A percentile compares a stretch with the other conserved stretches of the same genome.
These are phyloP conservation scores for Tribolium freemani DNA, from an alignment of 2,888 invertebrate genomes.

Conservation along the genomic window DNA sequence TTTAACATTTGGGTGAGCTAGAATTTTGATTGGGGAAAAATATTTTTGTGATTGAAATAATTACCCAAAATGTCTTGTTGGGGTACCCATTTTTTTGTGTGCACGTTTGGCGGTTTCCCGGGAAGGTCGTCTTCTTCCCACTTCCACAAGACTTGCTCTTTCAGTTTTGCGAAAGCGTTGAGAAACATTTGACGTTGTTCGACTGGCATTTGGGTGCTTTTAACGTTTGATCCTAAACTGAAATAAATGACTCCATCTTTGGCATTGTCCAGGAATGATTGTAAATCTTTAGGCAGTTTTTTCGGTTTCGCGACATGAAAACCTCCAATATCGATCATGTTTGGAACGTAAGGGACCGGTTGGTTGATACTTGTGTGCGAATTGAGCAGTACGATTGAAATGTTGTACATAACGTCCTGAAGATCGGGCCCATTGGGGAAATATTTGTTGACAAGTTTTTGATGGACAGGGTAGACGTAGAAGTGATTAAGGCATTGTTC, in stretches of 20 bases:
- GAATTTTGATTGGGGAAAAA: background rate
- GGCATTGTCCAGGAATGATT: constrained; percentile 70
- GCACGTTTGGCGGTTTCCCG: constrained; percentile 63
- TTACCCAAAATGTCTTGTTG: constrained; percentile 59
- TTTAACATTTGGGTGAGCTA: constrained; percentile 35
- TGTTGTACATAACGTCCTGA: constrained; percentile 53
- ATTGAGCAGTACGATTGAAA: constrained; percentile 58
- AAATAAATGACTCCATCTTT: constrained; percentile 72
- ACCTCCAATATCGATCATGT: constrained; percentile 73
- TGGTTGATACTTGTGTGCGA: constrained; percentile 70
- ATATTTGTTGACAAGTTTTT: constrained; percentile 54
- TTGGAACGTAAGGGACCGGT: constrained; percentile 70
- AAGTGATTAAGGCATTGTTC: background rate
- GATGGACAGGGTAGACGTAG: constrained; percentile 47
- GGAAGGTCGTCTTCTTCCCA: constrained; percentile 72
- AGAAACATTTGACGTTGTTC: constrained; percentile 71
- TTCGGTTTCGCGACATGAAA: constrained; percentile 66
- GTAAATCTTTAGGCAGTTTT: constrained; percentile 65
- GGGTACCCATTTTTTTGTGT: constrained; percentile 60
- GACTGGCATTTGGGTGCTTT: constrained; percentile 70
- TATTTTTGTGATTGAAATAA: no score
- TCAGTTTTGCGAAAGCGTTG: constrained; percentile 72
- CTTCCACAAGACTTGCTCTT: constrained; percentile 78
- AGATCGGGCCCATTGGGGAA: constrained; percentile 55
- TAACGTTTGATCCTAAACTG: constrained; percentile 74